Conservation (phyloP, 1,140 invertebrate species). For the Cyrtorhinus lividipennis region DNA sequence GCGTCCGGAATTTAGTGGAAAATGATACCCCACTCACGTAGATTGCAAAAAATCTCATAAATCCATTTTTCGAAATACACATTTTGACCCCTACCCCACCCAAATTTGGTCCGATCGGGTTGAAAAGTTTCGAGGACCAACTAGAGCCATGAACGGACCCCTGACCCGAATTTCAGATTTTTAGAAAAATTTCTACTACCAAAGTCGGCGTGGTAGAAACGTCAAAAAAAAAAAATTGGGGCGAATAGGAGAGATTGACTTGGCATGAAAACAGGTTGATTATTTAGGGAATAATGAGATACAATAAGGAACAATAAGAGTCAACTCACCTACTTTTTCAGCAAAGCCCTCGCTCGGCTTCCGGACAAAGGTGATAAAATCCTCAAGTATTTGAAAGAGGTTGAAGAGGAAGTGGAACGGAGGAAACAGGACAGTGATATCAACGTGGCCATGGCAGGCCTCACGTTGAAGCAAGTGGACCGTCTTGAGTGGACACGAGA, state of each 20-base stretch:
- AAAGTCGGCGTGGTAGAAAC: no score
- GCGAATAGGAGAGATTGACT: no score
- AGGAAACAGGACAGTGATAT: conserved; percentile 42
- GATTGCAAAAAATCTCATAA: no score
- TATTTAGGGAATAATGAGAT: background rate
- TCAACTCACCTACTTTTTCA: background rate
- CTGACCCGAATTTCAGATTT: no score
- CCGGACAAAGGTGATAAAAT: conserved; percentile 54
- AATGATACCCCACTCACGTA: no score
- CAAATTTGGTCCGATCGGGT: no score
- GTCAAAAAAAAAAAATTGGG: background rate
- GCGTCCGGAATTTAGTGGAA: no score
- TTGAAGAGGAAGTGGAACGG: conserved; percentile 38
- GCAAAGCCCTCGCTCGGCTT: conserved; percentile 31
- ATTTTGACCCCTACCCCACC: no score
- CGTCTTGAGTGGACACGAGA: conserved; percentile 32
- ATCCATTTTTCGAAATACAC: no score
- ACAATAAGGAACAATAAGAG: background rate
- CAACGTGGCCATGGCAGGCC: conserved; percentile 38
- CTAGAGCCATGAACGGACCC: no score
- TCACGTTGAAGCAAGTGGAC: conserved; percentile 52
- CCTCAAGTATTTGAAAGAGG: conserved; percentile 36
- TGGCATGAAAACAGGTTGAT: background rate
- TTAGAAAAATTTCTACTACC: no score
- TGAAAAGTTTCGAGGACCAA: no score